phyloP scores from a whole-genome alignment of 2,113 vertebrate species.

The Nematolebias whitei region DNA sequence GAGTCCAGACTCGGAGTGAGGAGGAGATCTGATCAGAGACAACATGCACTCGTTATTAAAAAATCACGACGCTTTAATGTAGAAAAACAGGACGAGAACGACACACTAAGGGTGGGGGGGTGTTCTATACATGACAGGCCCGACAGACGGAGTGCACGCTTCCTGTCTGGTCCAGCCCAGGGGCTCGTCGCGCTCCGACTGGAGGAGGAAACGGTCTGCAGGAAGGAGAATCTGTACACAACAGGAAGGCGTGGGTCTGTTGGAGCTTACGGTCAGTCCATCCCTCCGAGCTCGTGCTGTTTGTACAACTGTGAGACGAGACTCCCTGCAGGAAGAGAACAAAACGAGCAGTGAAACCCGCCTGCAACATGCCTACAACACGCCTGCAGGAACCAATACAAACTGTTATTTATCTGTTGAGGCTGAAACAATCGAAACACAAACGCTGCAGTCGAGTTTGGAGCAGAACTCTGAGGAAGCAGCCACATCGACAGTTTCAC shows the following conservation, averaged over 20 bases:
- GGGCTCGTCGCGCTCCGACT: constrained; percentile 2
- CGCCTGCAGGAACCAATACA: too few species aligned
- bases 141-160: constrained; percentile 38
- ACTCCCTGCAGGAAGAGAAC: constrained; percentile 61
- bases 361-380: too few species aligned
- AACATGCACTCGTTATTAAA: constrained; percentile 8
- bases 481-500: too few species aligned
- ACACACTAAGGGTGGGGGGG: constrained; percentile 21
- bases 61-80: constrained; percentile 72
- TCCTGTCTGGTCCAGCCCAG: constrained; percentile 13
- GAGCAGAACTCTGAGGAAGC: too few species aligned
- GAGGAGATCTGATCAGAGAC: background rate
- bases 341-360: background rate
- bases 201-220: constrained; percentile 20
- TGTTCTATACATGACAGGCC: constrained; percentile 33
- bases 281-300: constrained; percentile 78
- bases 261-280: too few species aligned
- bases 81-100: constrained; percentile 59
- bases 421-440: too few species aligned
- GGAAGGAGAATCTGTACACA: constrained; percentile 32
- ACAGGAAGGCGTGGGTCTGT: constrained; percentile 29
- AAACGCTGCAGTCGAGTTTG: too few species aligned
- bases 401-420: too few species aligned
- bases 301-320: constrained; percentile 77
- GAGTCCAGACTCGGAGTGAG: too few species aligned